Conservation (phyloP, 2,888 invertebrate species). For the Venusia cambrica region DNA sequence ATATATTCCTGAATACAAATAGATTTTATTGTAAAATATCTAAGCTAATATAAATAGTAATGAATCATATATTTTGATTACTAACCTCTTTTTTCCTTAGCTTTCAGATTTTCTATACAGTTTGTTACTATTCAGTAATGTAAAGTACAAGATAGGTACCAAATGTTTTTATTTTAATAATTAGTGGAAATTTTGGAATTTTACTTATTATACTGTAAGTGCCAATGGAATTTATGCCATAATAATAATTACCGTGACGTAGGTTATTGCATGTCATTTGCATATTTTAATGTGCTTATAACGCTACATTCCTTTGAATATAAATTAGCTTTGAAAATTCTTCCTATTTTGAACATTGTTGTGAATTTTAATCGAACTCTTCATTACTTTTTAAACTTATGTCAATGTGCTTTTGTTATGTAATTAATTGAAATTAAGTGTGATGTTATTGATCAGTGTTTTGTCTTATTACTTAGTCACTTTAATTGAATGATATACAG, state of each 20-base stretch:
- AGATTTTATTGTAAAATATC: conserved; percentile 13
- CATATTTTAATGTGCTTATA: conserved; percentile 11
- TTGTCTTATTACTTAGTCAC: conserved; percentile 9
- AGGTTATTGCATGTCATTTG: conserved; percentile 13
- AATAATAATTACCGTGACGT: conserved; percentile 3
- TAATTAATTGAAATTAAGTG: conserved; percentile 23
- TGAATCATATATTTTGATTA: conserved; percentile 5
- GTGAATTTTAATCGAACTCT: conserved; percentile 19
- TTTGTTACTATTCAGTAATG: conserved; percentile 10
- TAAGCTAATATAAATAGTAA: conserved; percentile 11
- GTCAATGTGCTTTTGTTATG: conserved; percentile 25
- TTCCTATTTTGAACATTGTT: conserved; percentile 11
- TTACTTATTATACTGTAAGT: conserved; percentile 15
- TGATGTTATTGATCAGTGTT: conserved; percentile 19
- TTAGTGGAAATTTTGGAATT: conserved; percentile 4
- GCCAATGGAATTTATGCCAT: conserved; percentile 22
- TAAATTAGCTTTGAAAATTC: conserved; percentile 8
- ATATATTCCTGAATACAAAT: conserved; percentile 10
- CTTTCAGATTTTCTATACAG: conserved; percentile 13
- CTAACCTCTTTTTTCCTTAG: conserved; percentile 11
- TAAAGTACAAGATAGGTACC: conserved; percentile 3
- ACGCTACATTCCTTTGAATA: conserved; percentile 22
- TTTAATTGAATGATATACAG: no score
- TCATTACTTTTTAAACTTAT: conserved; percentile 12
- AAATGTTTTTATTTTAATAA: conserved; percentile 3